These are phyloP conservation scores for Pycnonotus jocosus DNA, from an alignment of 2,113 vertebrate genomes.

Conservation along the genomic window DNA sequence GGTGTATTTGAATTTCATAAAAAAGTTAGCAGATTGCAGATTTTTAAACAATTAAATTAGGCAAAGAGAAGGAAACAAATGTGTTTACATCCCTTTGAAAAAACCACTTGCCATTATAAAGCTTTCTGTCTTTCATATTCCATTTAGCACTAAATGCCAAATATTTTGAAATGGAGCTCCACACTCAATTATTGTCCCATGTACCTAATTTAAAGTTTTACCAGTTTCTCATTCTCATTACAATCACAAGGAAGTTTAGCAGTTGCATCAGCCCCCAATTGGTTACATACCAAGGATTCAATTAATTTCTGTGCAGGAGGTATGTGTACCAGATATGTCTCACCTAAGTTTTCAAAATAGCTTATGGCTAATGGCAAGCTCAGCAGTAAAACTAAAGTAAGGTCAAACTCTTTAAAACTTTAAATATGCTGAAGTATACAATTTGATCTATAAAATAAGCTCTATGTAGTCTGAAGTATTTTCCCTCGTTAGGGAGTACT, in stretches of 20 bases:
- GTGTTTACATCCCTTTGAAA: background rate
- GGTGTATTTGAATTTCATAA: background rate
- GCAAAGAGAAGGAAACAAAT: background rate
- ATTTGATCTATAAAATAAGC: slow-evolving; percentile 51
- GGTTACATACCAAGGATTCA: slow-evolving; percentile 13
- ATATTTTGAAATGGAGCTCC: background rate
- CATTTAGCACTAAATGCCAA: background rate
- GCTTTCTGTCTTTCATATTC: background rate
- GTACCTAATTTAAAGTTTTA: background rate
- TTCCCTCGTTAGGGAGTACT: slow-evolving; percentile 59
- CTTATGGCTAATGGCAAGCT: slow-evolving; percentile 41
- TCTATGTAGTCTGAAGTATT: slow-evolving; percentile 38
- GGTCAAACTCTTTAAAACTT: slow-evolving; percentile 59
- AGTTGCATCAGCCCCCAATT: slow-evolving; percentile 27
- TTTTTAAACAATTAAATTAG: slow-evolving; percentile 16
- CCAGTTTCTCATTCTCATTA: background rate
- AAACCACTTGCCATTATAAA: background rate
- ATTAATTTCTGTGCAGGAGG: slow-evolving; percentile 52
- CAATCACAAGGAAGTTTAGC: background rate
- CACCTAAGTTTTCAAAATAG: slow-evolving; percentile 48
- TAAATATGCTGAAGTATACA: slow-evolving; percentile 49
- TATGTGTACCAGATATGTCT: slow-evolving; percentile 29
- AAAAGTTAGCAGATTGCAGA: background rate
- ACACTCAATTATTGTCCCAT: background rate
- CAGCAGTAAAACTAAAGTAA: slow-evolving; percentile 53